Base-by-base conservation (phyloP, 2,888 invertebrate genomes). In the Mayetiola destructor region DNA sequence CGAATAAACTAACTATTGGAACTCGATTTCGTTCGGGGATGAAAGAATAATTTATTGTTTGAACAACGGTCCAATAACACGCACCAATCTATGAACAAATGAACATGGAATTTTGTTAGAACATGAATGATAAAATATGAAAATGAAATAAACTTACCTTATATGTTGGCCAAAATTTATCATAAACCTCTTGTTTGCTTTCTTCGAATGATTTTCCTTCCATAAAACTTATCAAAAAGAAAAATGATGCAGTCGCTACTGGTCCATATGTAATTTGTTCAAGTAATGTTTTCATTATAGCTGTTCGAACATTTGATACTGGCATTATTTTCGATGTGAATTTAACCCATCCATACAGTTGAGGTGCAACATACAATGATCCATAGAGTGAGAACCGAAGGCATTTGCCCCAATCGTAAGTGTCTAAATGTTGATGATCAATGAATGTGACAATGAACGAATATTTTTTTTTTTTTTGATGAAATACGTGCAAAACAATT, bases 351-450 rank as follows among this genome's bases (percentile, higher is more conserved):
- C 79, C 78, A 65, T 86, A 88, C 0, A 89, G 71, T 5, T 86
- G 85, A 14, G 89, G 89, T 1, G 88, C 89, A 20, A 86, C 85
- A 69, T 84, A 87, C 54, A 84, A 77, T 9, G 84, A 81, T n/a
- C 88, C 89, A 69, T 85, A 88, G 55, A 88, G 65, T 64, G 85
- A 81, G 72, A 84, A 90, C 60, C 88, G 76, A 36, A 81, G 70
- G 61, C 81, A 80, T 66, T 85, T 79, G 70, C 73, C 76, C 81
- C 81, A 83, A 65, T 84, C 83, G 66, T 79, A 82, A 60, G 72
- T 73, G 40, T 74, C 79, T 76, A 54, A 39, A 53, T 54, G 6
- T 16, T 2, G 16, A 54, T 4, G 21, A 27, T 3, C 4, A 55
- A 42, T 58, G 27, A 57, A 30, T 18, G 8, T 40, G 14, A 48